These are phyloP conservation scores for Drosophila lutescens DNA, from an alignment of 2,888 invertebrate species.

Conservation along the genomic window DNA sequence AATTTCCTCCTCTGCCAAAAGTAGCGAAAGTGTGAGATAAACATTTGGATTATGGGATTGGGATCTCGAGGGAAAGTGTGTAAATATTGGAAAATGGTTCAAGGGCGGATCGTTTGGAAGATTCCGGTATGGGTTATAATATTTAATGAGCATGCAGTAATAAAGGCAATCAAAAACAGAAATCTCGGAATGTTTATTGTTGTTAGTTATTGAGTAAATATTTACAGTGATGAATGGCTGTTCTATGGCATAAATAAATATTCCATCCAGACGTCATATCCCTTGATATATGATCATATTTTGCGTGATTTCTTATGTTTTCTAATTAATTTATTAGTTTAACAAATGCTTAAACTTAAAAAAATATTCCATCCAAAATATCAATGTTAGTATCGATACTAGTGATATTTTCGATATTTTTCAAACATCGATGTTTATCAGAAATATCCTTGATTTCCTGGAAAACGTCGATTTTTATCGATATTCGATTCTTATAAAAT, in stretches of 20 bases:
- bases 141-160: slow-evolving; percentile 21
- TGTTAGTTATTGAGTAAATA: slow-evolving; percentile 55
- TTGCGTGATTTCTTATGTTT: no score
- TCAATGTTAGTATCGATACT: no score
- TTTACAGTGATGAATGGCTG: slow-evolving; percentile 52
- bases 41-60: slow-evolving; percentile 1
- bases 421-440: no score
- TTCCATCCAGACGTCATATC: slow-evolving; percentile 54
- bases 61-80: slow-evolving; percentile 31
- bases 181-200: slow-evolving; percentile 55
- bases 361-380: no score
- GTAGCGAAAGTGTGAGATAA: slow-evolving; percentile 42
- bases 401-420: no score
- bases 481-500: no score
- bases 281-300: slow-evolving; percentile 8
- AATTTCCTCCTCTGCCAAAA: slow-evolving; percentile 31
- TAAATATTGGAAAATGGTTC: slow-evolving; percentile 35
- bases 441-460: no score
- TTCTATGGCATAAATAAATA: slow-evolving; percentile 33
- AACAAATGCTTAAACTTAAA: no score
- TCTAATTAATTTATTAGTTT: no score
- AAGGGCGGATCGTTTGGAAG: slow-evolving; percentile 15
- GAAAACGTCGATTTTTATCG: no score
- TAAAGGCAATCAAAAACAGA: slow-evolving; percentile 7
- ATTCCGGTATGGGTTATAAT: slow-evolving; percentile 4